Percentiles rank a stretch among this genome's conserved stretches.
Conservation (phyloP, 1,140 invertebrate species). For the Neodiprion pinetum region DNA sequence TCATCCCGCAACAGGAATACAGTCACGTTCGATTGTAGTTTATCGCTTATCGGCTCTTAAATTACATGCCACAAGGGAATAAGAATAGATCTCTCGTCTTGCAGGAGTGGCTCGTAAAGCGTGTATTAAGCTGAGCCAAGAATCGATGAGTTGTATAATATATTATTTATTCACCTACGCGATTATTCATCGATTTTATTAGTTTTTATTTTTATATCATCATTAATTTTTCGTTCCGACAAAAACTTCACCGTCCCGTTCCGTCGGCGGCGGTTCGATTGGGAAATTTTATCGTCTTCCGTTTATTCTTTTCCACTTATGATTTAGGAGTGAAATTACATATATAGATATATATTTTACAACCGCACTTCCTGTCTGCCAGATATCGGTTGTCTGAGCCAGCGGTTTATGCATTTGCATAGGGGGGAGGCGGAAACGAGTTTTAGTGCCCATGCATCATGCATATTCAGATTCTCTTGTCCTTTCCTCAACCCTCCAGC, state of each 20-base stretch:
- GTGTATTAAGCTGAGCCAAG: background rate
- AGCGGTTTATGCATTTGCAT: slow-evolving; percentile 54
- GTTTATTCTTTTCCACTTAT: too few species aligned
- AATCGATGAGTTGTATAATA: background rate
- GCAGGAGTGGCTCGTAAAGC: background rate
- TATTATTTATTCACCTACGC: background rate
- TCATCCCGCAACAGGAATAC: background rate
- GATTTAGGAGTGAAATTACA: too few species aligned
- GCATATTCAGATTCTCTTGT: slow-evolving; percentile 59
- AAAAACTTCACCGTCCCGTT: too few species aligned
- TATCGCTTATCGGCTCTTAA: slow-evolving; percentile 8
- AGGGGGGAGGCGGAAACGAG: slow-evolving; percentile 47
- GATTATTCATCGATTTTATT: background rate
- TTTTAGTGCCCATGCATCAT: slow-evolving; percentile 63
- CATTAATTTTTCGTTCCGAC: too few species aligned
- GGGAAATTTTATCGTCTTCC: too few species aligned
- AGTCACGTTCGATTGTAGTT: background rate
- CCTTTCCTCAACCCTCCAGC: slow-evolving; percentile 40
- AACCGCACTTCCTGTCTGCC: slow-evolving; percentile 27
- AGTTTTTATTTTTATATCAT: too few species aligned
- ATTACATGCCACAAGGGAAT: slow-evolving; percentile 6
- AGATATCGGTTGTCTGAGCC: slow-evolving; percentile 43
- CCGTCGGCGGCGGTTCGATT: too few species aligned
- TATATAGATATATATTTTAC: too few species aligned
- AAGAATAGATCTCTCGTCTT: background rate